Evolutionary conservation across 2,113 vertebrate genomes (phyloP).

Genomic region (Cynoglossus semilaevis): DNA sequence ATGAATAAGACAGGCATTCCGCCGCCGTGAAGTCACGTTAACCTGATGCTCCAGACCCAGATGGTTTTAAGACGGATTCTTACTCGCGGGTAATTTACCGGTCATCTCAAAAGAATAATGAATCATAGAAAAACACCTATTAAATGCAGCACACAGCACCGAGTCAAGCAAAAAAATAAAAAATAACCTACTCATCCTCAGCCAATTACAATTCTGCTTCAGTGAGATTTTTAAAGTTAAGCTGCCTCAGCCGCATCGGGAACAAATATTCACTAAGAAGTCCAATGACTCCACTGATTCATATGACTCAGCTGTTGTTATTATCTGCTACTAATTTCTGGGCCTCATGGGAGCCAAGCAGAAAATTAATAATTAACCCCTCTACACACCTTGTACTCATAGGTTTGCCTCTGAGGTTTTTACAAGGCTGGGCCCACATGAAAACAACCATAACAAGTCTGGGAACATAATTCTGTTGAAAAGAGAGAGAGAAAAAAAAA

Average conservation of each 20-base stretch:
- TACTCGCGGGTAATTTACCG: background rate
- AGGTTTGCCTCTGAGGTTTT: constrained; percentile 6
- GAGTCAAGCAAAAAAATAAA: background rate
- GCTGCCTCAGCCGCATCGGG: constrained; percentile 3
- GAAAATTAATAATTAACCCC: constrained; percentile 61
- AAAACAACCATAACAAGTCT: too few species aligned
- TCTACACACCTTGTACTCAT: constrained; percentile 25
- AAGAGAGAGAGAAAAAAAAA: too few species aligned
- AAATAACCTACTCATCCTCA: background rate
- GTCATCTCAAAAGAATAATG: background rate
- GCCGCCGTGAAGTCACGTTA: constrained; percentile 3
- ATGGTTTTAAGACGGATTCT: background rate
- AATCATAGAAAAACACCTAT: constrained; percentile 12
- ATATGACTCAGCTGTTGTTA: constrained; percentile 47
- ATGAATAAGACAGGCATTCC: constrained; percentile 28
- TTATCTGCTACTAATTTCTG: constrained; percentile 34
- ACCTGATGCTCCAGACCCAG: constrained; percentile 1
- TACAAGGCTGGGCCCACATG: constrained; percentile 3
- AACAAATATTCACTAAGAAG: constrained; percentile 2
- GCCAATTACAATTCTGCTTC: constrained; percentile 10
- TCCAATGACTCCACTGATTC: constrained; percentile 10
- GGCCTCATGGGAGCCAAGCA: constrained; percentile 27
- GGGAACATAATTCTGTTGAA: too few species aligned
- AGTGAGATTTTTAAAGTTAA: constrained; percentile 6
- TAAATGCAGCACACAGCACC: too few species aligned